These are phyloP conservation scores for Lagria hirta DNA, from an alignment of 2,888 invertebrate genomes.

Conservation along the genomic window DNA sequence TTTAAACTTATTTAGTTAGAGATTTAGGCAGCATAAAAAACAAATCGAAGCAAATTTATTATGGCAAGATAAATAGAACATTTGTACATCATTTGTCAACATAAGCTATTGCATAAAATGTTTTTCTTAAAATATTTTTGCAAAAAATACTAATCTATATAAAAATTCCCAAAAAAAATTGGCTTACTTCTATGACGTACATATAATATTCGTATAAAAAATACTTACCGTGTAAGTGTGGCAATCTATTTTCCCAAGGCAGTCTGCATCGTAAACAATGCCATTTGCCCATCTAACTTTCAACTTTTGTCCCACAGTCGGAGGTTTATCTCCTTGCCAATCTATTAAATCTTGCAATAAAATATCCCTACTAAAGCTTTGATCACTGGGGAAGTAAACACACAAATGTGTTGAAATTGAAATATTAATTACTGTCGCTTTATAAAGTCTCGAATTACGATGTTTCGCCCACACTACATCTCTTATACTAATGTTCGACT, in stretches of 20 bases:
- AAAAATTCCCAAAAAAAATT: too few relatives aligned
- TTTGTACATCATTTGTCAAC: too few relatives aligned
- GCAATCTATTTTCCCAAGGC: constrained; percentile 52
- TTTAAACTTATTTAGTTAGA: too few relatives aligned
- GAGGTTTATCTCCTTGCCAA: constrained; percentile 36
- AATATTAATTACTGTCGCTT: constrained; percentile 57
- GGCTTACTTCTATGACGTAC: too few relatives aligned
- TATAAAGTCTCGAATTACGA: constrained; percentile 62
- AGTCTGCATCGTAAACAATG: constrained; percentile 54
- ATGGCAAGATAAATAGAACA: too few relatives aligned
- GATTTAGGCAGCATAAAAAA: too few relatives aligned
- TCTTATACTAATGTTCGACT: constrained; percentile 20
- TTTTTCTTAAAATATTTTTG: too few relatives aligned
- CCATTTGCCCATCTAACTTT: constrained; percentile 61
- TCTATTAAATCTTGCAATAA: constrained; percentile 59
- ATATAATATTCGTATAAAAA: too few relatives aligned
- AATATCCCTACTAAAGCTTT: constrained; percentile 62
- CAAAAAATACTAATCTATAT: too few relatives aligned
- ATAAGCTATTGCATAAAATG: too few relatives aligned
- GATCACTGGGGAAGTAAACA: constrained; percentile 64
- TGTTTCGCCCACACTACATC: constrained; percentile 65
- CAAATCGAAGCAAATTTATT: too few relatives aligned
- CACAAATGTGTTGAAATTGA: constrained; percentile 58
- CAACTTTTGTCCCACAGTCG: constrained; percentile 55
- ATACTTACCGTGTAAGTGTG: constrained; percentile 54